Base-by-base conservation (phyloP, 1,140 invertebrate genomes). In the Cylas formicarius region DNA sequence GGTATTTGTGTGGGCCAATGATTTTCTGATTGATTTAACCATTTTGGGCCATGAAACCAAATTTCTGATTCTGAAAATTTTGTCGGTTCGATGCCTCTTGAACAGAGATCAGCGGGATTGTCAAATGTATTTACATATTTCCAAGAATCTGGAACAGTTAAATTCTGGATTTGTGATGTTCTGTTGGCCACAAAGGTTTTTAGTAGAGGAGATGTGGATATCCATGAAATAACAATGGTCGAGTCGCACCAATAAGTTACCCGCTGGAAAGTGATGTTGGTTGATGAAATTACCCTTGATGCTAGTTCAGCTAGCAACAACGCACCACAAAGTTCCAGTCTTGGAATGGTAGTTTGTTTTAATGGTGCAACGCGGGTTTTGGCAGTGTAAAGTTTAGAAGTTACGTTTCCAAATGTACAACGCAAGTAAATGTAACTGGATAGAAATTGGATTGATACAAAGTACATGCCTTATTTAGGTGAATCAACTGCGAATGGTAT, bases 261-360 rank as follows among this genome's bases (percentile, higher is more conserved):
- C n/a, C n/a, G n/a, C n/a, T n/a, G n/a, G n/a, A n/a, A n/a, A n/a
- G n/a, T n/a, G n/a, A n/a, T n/a, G n/a, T n/a, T n/a, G n/a, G n/a
- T n/a, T n/a, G n/a, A n/a, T n/a, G 7, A 6, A 32, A 6, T 19
- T 7, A 63, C 34, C 7, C 34, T 40, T 22, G 31, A 11, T 4
- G 53, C 33, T 11, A 63, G 40, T 47, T 55, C 26, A 7, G 53
- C 40, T 17, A 65, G 21, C 14, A 66, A 23, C 2, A 58, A 7
- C 14, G 64, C 64, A 9, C 42, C 57, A 36, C 50, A 63, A 10
- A 58, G 33, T 49, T 61, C 55, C 13, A 57, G 14, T 28, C 44
- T 17, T 5, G 54, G 56, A 10, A 58, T 13, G 1, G 53, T 36
- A 3, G 53, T n/a, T 13, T 3, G 10, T 44, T 58, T 55, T 24